Evolutionary conservation across 2,888 invertebrate species (phyloP).

Genomic region (Scrobipalpa costella): DNA sequence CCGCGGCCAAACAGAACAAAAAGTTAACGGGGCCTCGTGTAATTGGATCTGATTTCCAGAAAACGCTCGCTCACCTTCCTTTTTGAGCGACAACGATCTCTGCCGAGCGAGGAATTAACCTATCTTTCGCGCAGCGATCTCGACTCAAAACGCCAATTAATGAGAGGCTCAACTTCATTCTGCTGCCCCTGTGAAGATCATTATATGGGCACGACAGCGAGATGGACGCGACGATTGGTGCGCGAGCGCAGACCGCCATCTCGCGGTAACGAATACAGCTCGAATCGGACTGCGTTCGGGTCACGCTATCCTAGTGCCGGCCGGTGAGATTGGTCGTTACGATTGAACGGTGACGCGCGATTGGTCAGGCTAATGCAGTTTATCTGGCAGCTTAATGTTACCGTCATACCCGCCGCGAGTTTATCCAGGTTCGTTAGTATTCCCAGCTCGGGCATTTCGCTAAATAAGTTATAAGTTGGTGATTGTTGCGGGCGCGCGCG

Average conservation of each 20-base stretch:
- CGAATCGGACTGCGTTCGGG: constrained; percentile 77
- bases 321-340: constrained; percentile 72
- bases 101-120: constrained; percentile 78
- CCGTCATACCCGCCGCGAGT: constrained; percentile 70
- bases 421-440: constrained; percentile 74
- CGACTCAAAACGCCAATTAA: constrained; percentile 81
- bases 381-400: constrained; percentile 68
- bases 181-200: constrained; percentile 80
- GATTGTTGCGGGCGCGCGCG: constrained; percentile 66
- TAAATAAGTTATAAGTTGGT: constrained; percentile 78
- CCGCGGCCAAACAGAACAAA: constrained; percentile 76
- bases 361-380: constrained; percentile 68
- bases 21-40: constrained; percentile 77
- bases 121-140: constrained; percentile 80
- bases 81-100: constrained; percentile 80
- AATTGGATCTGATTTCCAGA: constrained; percentile 82
- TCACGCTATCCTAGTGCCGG: constrained; percentile 78
- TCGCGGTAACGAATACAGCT: constrained; percentile 77
- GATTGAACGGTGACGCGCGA: constrained; percentile 70
- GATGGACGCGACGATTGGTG: constrained; percentile 80
- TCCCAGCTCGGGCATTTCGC: constrained; percentile 71
- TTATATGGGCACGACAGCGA: constrained; percentile 81
- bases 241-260: constrained; percentile 73
- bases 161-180: constrained; percentile 82
- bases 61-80: constrained; percentile 78